A percentile compares a stretch with the other conserved stretches of the same genome.
phyloP scores from a whole-genome alignment of 2,888 invertebrate species.

The Drosophila paranaensis region DNA sequence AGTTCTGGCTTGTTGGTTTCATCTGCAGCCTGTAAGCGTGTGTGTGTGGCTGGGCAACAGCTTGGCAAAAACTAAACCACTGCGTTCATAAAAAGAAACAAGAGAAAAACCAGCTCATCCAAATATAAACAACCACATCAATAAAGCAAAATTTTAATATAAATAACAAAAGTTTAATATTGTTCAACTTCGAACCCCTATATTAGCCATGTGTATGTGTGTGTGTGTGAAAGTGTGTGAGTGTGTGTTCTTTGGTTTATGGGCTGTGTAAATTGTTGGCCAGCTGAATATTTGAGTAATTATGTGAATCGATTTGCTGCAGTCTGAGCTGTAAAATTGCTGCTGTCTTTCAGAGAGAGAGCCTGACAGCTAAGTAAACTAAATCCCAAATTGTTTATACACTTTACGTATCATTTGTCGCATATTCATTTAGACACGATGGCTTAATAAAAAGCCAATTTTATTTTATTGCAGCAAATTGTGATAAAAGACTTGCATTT shows the following conservation, averaged over 20 bases:
- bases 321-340: not conserved
- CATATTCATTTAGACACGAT: not conserved
- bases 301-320: constrained; percentile 34
- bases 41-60: constrained; percentile 48
- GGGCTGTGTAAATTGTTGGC: constrained; percentile 21
- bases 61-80: constrained; percentile 60
- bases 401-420: not conserved
- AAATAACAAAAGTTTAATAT: constrained; percentile 74
- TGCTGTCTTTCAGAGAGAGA: not conserved
- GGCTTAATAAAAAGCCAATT: not conserved
- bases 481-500: not conserved
- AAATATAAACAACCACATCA: constrained; percentile 68
- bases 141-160: constrained; percentile 77
- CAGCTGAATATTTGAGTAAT: constrained; percentile 40
- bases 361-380: not conserved
- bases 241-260: not conserved
- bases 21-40: not conserved
- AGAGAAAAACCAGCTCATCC: constrained; percentile 29
- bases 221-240: too few relatives aligned
- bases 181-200: constrained; percentile 31
- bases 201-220: constrained; percentile 9
- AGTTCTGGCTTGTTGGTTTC: constrained; percentile 27
- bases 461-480: not conserved
- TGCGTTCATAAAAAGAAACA: constrained; percentile 47
- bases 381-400: not conserved